Conservation (phyloP, 2,113 vertebrate genomes). For the Gila orcuttii region DNA sequence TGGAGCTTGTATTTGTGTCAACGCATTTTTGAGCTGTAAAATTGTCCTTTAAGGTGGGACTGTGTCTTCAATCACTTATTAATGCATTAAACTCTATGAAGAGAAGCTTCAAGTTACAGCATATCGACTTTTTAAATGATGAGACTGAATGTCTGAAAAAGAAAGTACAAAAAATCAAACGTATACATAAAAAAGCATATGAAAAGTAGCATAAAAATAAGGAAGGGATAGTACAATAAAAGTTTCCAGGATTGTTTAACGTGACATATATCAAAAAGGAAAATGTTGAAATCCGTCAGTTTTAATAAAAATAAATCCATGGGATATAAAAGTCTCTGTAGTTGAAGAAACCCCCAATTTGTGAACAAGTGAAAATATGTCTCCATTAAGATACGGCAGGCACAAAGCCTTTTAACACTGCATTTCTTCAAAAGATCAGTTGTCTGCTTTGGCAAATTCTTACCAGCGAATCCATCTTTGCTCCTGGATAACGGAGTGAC, state of each 20-base stretch:
- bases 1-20: not conserved
- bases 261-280: not conserved
- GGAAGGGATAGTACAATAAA: not conserved
- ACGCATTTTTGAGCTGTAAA: not conserved
- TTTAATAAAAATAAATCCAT: conserved; percentile 7
- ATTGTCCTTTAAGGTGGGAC: not conserved
- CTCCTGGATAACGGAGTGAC: conserved; percentile 61
- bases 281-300: conserved; percentile 3
- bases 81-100: not conserved
- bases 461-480: conserved; percentile 45
- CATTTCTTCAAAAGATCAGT: conserved; percentile 60
- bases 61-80: no score
- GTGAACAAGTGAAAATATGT: conserved; percentile 38
- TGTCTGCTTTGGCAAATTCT: conserved; percentile 55
- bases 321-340: conserved; percentile 1
- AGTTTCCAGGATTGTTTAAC: not conserved
- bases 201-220: not conserved
- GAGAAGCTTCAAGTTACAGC: not conserved
- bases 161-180: not conserved
- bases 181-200: not conserved
- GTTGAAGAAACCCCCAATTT: conserved; percentile 2
- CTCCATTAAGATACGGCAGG: conserved; percentile 48
- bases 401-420: conserved; percentile 40
- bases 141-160: not conserved
- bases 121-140: no score